These are phyloP conservation scores for Pardalotus punctatus DNA, from an alignment of 2,113 vertebrate species.

Conservation along the genomic window DNA sequence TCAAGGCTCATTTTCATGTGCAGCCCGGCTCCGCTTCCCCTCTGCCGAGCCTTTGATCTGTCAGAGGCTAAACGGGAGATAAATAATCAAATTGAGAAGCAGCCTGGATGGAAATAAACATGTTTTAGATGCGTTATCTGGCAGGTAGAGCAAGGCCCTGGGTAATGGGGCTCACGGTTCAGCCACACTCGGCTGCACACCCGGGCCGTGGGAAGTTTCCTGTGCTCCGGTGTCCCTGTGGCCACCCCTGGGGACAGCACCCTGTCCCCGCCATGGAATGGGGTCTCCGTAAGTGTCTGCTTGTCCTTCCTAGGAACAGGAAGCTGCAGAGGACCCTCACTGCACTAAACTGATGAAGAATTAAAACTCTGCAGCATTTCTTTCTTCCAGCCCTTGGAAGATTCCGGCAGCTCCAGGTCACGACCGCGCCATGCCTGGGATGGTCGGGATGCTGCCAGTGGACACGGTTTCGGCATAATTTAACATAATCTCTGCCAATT, in stretches of 20 bases:
- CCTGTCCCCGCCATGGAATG: accelerated
- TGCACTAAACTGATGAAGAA: accelerated
- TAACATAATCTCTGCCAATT: not conserved
- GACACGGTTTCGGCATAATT: accelerated
- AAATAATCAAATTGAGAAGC: slow-evolving; percentile 61
- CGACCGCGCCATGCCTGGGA: accelerated
- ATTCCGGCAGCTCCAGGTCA: accelerated
- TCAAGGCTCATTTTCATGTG: slow-evolving; percentile 67
- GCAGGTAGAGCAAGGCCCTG: not conserved
- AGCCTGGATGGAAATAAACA: slow-evolving; percentile 45
- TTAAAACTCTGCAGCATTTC: not conserved
- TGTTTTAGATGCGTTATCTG: not conserved
- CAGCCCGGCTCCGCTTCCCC: not conserved
- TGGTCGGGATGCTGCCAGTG: not conserved
- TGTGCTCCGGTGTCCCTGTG: accelerated
- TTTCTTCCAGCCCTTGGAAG: not conserved
- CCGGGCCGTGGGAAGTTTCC: accelerated
- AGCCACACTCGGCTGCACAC: accelerated
- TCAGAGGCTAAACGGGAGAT: slow-evolving; percentile 59
- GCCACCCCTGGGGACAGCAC: not conserved
- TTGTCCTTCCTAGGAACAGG: not conserved
- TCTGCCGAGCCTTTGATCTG: slow-evolving; percentile 42
- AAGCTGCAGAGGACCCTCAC: not conserved
- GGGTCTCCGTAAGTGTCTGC: accelerated
- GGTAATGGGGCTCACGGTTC: accelerated